phyloP scores from a whole-genome alignment of 2,797 vertebrate species.

The Pangasius mekongensis region DNA sequence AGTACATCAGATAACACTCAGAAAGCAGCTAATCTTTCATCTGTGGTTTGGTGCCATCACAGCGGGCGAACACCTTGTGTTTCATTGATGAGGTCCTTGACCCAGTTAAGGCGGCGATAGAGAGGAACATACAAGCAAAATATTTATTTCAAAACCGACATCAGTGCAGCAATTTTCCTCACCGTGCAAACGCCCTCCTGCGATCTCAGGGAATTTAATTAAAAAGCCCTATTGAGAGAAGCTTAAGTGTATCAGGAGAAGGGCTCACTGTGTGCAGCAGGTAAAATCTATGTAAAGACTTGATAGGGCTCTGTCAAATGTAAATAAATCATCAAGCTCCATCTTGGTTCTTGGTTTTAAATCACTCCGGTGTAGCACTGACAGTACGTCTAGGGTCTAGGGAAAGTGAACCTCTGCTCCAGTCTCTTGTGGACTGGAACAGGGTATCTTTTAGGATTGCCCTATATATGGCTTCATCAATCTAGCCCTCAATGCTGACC shows the following conservation, averaged over 20 bases:
- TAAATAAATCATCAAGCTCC: neutral
- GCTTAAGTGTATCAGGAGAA: constrained; percentile 13
- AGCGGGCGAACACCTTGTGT: constrained; percentile 52
- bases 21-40: constrained; percentile 34
- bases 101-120: constrained; percentile 70
- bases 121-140: constrained; percentile 61
- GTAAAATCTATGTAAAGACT: constrained; percentile 6
- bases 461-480: neutral
- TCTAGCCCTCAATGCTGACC: neutral
- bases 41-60: constrained; percentile 8
- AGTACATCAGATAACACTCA: constrained; percentile 31
- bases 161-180: constrained; percentile 35
- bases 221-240: neutral
- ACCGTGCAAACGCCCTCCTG: neutral
- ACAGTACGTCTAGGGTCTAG: neutral
- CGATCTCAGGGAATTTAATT: constrained; percentile 30
- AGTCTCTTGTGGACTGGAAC: neutral
- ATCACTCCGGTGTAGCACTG: neutral
- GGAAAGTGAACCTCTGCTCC: neutral
- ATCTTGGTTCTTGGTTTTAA: neutral
- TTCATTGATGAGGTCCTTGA: constrained; percentile 70
- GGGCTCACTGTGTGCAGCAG: neutral
- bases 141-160: constrained; percentile 27
- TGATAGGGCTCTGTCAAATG: neutral
- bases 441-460: neutral